Conservation (phyloP, 2,888 invertebrate species). For the Hirudinaria manillensis region DNA sequence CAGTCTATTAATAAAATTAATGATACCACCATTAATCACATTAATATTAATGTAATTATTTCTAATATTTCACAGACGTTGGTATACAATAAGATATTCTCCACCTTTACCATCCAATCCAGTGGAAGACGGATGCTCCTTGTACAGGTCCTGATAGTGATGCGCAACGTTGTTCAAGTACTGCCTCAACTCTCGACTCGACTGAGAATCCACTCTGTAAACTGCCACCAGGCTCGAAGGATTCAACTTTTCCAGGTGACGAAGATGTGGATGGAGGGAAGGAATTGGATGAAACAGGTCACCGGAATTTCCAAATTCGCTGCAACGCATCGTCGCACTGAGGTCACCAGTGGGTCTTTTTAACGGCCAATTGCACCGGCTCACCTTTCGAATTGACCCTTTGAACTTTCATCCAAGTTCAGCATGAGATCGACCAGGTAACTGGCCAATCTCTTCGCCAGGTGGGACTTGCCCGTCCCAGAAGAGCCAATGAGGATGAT, state of each 20-base stretch:
- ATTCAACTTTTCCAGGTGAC: neutral
- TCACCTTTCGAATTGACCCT: neutral
- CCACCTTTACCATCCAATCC: no score
- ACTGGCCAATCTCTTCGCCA: constrained; percentile 88
- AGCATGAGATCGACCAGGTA: constrained; percentile 65
- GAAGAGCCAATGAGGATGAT: constrained; percentile 94
- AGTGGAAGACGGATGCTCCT: constrained; percentile 65
- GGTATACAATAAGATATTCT: no score
- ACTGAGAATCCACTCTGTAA: constrained; percentile 89
- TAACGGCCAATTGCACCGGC: neutral
- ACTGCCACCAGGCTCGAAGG: constrained; percentile 77
- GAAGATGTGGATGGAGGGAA: neutral
- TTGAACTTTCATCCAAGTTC: constrained; percentile 27
- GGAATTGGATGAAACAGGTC: neutral
- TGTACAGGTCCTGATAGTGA: constrained; percentile 67
- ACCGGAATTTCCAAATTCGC: neutral
- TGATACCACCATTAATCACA: neutral
- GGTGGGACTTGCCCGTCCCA: constrained; percentile 91
- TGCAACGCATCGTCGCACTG: neutral
- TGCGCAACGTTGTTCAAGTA: constrained; percentile 87
- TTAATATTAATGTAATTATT: neutral
- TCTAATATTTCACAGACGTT: no score
- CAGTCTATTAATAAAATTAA: neutral
- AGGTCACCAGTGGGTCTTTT: no score
- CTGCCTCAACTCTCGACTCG: constrained; percentile 83